These are phyloP conservation scores for Drosophila meridiana DNA, from an alignment of 2,888 invertebrate genomes.

Conservation along the genomic window DNA sequence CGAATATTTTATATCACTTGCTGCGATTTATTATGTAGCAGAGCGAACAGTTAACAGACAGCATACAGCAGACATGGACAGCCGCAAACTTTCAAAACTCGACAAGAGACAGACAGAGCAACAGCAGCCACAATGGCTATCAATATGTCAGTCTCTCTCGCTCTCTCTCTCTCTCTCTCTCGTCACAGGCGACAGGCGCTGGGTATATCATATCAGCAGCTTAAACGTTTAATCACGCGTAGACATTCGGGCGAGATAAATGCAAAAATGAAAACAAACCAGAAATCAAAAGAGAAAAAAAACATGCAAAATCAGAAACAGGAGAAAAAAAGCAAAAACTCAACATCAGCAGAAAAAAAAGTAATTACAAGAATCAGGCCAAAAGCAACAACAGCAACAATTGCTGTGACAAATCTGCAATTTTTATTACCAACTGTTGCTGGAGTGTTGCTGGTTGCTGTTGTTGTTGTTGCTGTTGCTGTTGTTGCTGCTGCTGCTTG, in stretches of 20 bases:
- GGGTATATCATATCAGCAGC: slow-evolving; percentile 71
- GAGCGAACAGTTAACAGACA: slow-evolving; percentile 51
- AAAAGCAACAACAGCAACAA: slow-evolving; percentile 47
- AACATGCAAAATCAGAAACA: not conserved
- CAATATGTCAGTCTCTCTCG: slow-evolving; percentile 50
- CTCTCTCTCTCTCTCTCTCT: not conserved
- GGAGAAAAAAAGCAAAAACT: slow-evolving; percentile 5
- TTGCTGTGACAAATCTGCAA: slow-evolving; percentile 79
- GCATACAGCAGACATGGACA: slow-evolving; percentile 58
- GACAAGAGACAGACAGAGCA: slow-evolving; percentile 35
- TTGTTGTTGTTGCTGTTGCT: slow-evolving; percentile 13
- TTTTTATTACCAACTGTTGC: slow-evolving; percentile 60
- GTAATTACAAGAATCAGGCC: slow-evolving; percentile 76
- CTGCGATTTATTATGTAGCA: slow-evolving; percentile 52
- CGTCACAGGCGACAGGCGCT: slow-evolving; percentile 46
- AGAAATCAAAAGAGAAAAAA: slow-evolving; percentile 14
- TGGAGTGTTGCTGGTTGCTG: slow-evolving; percentile 9
- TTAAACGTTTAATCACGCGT: slow-evolving; percentile 78
- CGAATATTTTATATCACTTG: slow-evolving; percentile 35
- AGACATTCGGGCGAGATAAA: slow-evolving; percentile 74
- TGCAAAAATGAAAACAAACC: slow-evolving; percentile 37
- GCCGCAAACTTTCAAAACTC: slow-evolving; percentile 41
- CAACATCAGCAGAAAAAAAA: slow-evolving; percentile 51
- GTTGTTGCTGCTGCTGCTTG: slow-evolving; percentile 59
- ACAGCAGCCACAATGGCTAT: slow-evolving; percentile 48